A percentile compares a stretch with the other conserved stretches of the same genome.
Conservation (phyloP, 2,797 vertebrate genomes). For the Pangasius mekongensis region DNA sequence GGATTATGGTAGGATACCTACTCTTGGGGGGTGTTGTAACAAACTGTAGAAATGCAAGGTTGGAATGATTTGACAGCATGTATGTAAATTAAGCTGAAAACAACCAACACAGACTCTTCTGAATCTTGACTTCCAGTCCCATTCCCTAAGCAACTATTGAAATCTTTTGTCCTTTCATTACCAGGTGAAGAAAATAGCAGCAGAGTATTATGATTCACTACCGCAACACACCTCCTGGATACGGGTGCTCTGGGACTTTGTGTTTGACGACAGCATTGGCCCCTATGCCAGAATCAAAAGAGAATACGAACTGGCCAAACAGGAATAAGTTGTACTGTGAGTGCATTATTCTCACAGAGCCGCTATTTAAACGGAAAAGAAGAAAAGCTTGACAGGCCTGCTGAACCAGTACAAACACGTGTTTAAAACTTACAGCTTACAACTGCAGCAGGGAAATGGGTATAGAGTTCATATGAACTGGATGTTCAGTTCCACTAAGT, state of each 20-base stretch:
- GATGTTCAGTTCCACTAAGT: background rate
- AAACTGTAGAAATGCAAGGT: background rate
- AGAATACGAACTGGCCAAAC: conserved; percentile 79
- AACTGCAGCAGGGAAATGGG: background rate
- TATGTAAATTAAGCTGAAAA: background rate
- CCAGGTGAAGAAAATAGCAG: conserved; percentile 94
- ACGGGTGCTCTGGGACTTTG: conserved; percentile 93
- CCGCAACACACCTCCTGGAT: conserved; percentile 94
- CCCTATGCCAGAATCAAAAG: conserved; percentile 92
- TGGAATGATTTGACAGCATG: background rate
- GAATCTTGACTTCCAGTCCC: background rate
- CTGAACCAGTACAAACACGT: conserved; percentile 24
- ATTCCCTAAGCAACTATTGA: background rate
- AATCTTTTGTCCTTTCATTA: conserved; percentile 34
- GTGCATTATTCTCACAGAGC: conserved; percentile 25
- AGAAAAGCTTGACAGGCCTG: conserved; percentile 35
- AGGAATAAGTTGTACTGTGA: conserved; percentile 61
- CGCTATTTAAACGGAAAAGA: conserved; percentile 43
- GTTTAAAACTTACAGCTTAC: conserved; percentile 9
- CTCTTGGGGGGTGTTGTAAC: background rate
- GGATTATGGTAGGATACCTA: background rate
- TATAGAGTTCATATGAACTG: conserved; percentile 7
- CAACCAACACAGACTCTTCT: background rate
- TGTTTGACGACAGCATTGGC: conserved; percentile 89
- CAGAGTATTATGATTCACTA: conserved; percentile 92